phyloP scores from a whole-genome alignment of 2,888 invertebrate species.

The Hetaerina titia region DNA sequence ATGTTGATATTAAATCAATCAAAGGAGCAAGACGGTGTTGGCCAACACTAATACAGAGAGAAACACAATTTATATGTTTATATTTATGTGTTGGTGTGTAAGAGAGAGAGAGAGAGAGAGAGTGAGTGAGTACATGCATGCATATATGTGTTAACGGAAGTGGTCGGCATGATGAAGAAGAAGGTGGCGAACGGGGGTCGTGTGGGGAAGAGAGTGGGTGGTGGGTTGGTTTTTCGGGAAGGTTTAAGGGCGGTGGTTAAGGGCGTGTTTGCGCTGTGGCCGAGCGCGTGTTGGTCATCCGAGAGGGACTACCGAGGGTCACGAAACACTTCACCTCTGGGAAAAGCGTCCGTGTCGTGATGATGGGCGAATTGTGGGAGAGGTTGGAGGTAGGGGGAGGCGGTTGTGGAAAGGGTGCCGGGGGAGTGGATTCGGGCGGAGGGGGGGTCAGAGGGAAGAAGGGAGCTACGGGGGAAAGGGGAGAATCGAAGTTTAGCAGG shows the following conservation, averaged over 20 bases:
- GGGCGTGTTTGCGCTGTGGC: conserved; percentile 24
- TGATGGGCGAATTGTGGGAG: neutral
- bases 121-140: too few species aligned
- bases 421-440: neutral
- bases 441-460: neutral
- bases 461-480: neutral
- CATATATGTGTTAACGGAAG: too few species aligned
- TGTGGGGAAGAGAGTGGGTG: too few species aligned
- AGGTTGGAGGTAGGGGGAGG: neutral
- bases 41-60: too few species aligned
- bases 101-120: too few species aligned
- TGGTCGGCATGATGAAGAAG: too few species aligned
- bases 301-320: conserved; percentile 42
- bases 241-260: conserved; percentile 23
- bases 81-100: too few species aligned
- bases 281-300: conserved; percentile 50
- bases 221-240: neutral
- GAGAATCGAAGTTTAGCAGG: neutral
- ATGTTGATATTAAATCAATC: too few species aligned
- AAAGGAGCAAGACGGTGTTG: too few species aligned
- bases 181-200: too few species aligned
- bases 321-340: conserved; percentile 60
- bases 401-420: neutral
- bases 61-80: too few species aligned
- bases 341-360: conserved; percentile 54